Conservation (phyloP, 2,797 vertebrate species). For the Chloroceryle amazona region DNA sequence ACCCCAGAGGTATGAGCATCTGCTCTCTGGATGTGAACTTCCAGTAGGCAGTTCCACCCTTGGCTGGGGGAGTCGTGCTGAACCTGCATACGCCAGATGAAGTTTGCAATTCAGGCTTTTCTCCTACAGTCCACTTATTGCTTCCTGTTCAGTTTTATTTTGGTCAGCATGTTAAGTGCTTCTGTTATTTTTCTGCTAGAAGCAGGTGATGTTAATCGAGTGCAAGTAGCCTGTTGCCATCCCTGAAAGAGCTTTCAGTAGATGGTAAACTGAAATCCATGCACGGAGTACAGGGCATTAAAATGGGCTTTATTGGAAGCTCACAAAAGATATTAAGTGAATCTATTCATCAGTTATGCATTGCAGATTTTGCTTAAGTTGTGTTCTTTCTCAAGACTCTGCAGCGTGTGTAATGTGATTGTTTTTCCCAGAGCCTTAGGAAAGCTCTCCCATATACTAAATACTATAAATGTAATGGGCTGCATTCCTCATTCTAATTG, state of each 20-base stretch:
- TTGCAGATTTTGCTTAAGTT: neutral
- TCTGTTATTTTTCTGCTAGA: neutral
- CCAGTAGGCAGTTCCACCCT: neutral
- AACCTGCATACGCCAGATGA: neutral
- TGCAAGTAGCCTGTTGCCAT: neutral
- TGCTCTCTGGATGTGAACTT: neutral
- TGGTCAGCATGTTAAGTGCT: neutral
- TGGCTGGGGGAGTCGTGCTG: neutral
- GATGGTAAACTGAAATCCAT: neutral
- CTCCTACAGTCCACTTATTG: neutral
- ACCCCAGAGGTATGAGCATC: neutral
- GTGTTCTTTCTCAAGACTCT: neutral
- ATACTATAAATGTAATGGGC: neutral
- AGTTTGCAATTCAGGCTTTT: neutral
- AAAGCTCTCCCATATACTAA: neutral
- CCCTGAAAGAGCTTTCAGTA: neutral
- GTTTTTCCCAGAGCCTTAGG: neutral
- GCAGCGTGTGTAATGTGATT: fast-evolving
- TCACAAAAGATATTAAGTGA: neutral
- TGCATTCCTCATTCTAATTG: slow-evolving; percentile 46
- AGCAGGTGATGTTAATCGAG: neutral
- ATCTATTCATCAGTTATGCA: neutral
- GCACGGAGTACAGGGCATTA: neutral
- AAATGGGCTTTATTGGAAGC: neutral
- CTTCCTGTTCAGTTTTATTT: neutral